Evolutionary conservation across 2,113 vertebrate species (phyloP), one percentile per base, ranked within the genome.

Genomic region (Egretta garzetta): DNA sequence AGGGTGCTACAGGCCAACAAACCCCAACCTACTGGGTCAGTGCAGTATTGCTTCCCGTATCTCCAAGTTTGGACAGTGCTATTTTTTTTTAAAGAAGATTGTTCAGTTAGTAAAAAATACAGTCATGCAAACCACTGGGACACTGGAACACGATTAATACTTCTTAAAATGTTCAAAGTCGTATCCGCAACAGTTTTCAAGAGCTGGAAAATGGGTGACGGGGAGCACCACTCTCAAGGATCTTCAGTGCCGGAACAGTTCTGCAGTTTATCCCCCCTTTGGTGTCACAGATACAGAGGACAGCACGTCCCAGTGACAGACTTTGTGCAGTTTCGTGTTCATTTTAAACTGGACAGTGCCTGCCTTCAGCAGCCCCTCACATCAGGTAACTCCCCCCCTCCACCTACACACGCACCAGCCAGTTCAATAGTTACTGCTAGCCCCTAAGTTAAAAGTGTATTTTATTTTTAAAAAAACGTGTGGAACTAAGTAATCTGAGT

Each of bases 41-140:
- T 0, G 8, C n/a, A 12, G 4, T 1, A 2, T 0, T 56, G 60
- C 8, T 5, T 20, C 23, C 20, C 1, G 1, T 5, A 33, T 16
- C n/a, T 52, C 45, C 2, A 4, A 17, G 8, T 58, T 16, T 35
- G 1, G 14, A 30, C 59, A 41, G 16, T 0, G 21, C 1, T 22
- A 8, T 14, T 50, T 47, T 9, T 32, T 27, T 47, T 28, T 55
- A 1, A 26, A 26, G 17, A 15, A 4, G 7, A 10, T 26, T 30
- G 20, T 14, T 39, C 35, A 35, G 28, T 14, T 30, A 45, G 37
- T 3, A 23, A 32, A 52, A n/a, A 2, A 4, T 1, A 58, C 10
- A 6, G 10, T 24, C 55, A n/a, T 17, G 62, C 35, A 56, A 22
- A 41, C 6, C 43, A 47, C 28, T 32, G 28, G 49, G 68, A 35